These are phyloP conservation scores for Acanthacorydalis orientalis DNA, from an alignment of 2,888 invertebrate species.

Conservation along the genomic window DNA sequence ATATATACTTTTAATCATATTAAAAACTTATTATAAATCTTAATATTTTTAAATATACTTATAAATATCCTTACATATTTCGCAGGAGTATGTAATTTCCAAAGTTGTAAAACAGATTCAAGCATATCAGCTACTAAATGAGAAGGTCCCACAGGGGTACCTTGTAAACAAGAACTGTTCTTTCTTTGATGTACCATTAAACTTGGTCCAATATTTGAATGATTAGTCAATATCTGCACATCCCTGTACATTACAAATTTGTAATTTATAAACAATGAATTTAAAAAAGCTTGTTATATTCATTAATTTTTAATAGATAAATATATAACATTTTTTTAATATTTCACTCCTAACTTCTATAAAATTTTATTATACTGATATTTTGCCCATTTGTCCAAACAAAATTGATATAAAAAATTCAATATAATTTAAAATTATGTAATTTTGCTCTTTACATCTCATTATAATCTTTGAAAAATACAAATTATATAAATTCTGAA, in stretches of 20 bases:
- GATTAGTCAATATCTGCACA: constrained; percentile 29
- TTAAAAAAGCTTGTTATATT: no score
- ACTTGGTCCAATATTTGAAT: neutral
- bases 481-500: no score
- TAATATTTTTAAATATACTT: neutral
- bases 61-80: constrained; percentile 46
- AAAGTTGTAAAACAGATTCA: constrained; percentile 64
- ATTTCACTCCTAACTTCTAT: no score
- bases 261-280: no score
- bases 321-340: no score
- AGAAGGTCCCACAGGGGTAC: constrained; percentile 53
- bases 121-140: constrained; percentile 69
- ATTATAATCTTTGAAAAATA: no score
- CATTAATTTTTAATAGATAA: no score
- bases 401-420: no score
- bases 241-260: constrained; percentile 24
- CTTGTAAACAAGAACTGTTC: constrained; percentile 10
- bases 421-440: no score
- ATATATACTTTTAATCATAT: neutral
- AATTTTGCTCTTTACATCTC: no score
- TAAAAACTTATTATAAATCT: neutral
- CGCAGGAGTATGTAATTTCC: constrained; percentile 55
- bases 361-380: no score
- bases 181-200: neutral
- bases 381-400: no score